phyloP scores from a whole-genome alignment of 2,113 vertebrate genomes.

The Galeopterus variegatus region DNA sequence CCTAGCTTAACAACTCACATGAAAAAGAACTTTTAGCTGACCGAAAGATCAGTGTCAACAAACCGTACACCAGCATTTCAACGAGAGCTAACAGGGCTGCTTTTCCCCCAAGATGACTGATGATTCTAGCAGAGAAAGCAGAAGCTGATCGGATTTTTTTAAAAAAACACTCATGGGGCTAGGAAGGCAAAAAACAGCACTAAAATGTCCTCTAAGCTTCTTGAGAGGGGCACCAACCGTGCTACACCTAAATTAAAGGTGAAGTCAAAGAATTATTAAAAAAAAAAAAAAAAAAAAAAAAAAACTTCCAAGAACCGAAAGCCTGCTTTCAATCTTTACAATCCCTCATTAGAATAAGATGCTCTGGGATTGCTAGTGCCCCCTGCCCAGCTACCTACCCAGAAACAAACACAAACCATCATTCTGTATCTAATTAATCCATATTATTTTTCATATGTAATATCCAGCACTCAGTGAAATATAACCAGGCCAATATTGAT shows the following conservation, averaged over 20 bases:
- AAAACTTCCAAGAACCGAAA: constrained; percentile 13
- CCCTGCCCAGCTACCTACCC: not conserved
- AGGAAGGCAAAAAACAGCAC: not conserved
- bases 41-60: not conserved
- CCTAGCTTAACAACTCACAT: not conserved
- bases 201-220: not conserved
- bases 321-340: not conserved
- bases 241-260: not conserved
- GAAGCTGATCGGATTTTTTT: not conserved
- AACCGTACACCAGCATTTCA: not conserved
- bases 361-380: not conserved
- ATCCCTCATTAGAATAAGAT: not conserved
- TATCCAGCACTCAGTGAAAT: not conserved
- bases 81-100: not conserved
- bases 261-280: constrained; percentile 7
- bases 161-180: not conserved
- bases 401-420: not conserved
- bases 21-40: not conserved
- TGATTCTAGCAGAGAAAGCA: not conserved
- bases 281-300: not conserved
- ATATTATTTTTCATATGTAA: not conserved
- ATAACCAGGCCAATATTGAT: not conserved
- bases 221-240: not conserved
- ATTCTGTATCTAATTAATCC: not conserved
- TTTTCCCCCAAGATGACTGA: not conserved